Evolutionary conservation across 2,113 vertebrate species (phyloP).

Genomic region (Odocoileus hemionus): DNA sequence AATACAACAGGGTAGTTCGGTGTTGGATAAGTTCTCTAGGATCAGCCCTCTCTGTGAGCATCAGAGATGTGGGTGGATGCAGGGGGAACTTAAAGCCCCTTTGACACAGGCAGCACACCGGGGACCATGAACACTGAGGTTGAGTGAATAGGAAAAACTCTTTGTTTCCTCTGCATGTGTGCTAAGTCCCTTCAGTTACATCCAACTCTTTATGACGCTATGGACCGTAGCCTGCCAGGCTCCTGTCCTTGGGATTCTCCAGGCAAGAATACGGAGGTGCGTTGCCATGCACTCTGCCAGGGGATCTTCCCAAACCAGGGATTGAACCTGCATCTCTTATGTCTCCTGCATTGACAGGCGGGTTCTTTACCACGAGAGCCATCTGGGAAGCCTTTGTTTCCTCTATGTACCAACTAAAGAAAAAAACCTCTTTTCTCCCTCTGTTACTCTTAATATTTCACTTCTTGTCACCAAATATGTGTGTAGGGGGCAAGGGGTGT

Average conservation of each 20-base stretch:
- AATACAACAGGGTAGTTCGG: neutral
- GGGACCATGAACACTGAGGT: neutral
- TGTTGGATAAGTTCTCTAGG: neutral
- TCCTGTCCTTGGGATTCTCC: neutral
- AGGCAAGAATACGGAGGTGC: neutral
- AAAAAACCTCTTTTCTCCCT: neutral
- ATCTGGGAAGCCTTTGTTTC: neutral
- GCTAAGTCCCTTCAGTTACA: neutral
- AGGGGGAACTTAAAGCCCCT: neutral
- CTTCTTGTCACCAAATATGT: neutral
- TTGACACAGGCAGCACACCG: neutral
- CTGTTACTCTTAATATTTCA: neutral
- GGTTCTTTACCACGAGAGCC: neutral
- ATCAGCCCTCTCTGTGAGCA: neutral
- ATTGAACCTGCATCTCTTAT: neutral
- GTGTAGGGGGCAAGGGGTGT: rapidly evolving
- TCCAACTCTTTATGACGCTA: neutral
- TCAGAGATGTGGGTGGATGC: neutral
- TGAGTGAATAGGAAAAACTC: neutral
- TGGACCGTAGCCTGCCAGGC: neutral
- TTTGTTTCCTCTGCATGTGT: neutral
- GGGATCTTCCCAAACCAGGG: neutral
- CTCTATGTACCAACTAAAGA: neutral
- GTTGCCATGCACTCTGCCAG: neutral
- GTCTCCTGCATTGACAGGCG: neutral